phyloP scores from a whole-genome alignment of 2,113 vertebrate species.

The Shinisaurus crocodilurus region DNA sequence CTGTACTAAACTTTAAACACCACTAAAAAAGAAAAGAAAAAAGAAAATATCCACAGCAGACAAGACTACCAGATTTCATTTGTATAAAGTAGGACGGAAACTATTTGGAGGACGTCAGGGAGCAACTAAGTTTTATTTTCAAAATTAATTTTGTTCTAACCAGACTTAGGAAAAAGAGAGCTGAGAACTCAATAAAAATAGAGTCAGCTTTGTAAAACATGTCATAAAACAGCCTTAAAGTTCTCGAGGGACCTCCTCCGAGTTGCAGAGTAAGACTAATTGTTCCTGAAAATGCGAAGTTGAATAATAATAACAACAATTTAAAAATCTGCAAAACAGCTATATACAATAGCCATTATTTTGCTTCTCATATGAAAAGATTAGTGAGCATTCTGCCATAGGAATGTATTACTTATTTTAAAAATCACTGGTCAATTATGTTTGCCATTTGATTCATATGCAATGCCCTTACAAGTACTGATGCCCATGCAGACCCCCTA shows the following conservation, averaged over 20 bases:
- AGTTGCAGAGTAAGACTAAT: slow-evolving; percentile 59
- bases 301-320: slow-evolving; percentile 52
- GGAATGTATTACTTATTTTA: not conserved
- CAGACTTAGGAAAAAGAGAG: slow-evolving; percentile 44
- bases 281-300: slow-evolving; percentile 55
- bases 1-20: slow-evolving; percentile 29
- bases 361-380: not conserved
- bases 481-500: not conserved
- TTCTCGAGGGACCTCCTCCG: slow-evolving; percentile 46
- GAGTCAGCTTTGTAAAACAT: slow-evolving; percentile 45
- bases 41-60: not conserved
- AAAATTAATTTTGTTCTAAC: slow-evolving; percentile 68
- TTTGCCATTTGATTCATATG: not conserved
- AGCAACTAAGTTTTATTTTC: slow-evolving; percentile 67
- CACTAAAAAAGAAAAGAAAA: not conserved
- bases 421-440: not conserved
- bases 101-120: slow-evolving; percentile 52
- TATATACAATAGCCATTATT: slow-evolving; percentile 20
- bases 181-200: slow-evolving; percentile 60
- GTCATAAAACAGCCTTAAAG: slow-evolving; percentile 57
- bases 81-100: slow-evolving; percentile 40
- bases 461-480: not conserved
- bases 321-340: slow-evolving; percentile 37
- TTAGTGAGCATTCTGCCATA: not conserved
- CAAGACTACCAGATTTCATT: slow-evolving; percentile 55